Base-by-base conservation (phyloP, 2,888 invertebrate species). In the Neoscelio sp. region DNA sequence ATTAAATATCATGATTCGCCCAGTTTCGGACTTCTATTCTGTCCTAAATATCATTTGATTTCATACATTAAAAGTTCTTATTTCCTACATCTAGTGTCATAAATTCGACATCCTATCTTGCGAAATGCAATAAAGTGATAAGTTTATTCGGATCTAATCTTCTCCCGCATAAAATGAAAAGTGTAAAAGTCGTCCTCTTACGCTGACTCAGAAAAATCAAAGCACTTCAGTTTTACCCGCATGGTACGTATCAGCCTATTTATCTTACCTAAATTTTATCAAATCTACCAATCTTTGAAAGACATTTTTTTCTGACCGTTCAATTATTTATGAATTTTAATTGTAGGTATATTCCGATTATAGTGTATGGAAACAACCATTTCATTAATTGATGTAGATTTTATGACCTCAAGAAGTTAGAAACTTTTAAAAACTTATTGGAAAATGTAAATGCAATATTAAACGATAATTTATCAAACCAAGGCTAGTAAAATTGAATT, bases 161-260 rank as follows among this genome's bases (percentile, higher is more conserved):
- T 1, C 20, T 17, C 20, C 17, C 23, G 48, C 18, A 38, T 46
- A 62, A 62, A 62, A 62, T 35, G 38, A 35, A 38, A 62, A 62
- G 48, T 38, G 62, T 33, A 33, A 60, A 44, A 60, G 30, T 60
- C 44, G n/a, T 26, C 26, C 20, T 15, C 48, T 1, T 7, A 46
- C 10, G 26, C 62, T 35, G 48, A 62, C 23, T 62, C 48, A 35
- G 48, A 48, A 48, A 62, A 62, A 62, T 62, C 48, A 62, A 48
- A 62, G 48, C 38, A 26, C 33, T 48, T 48, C 48, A 62, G 48
- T 62, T 58, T 48, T 48, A 30, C 35, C 46, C 60, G 44, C 15
- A 60, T 60, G 33, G n/a, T 4, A 30, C 44, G 30, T 46, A 48
- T 38, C 38, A 20, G 10, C 28, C 28, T 17, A 7, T 12, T 44